A percentile compares a stretch with the other conserved stretches of the same genome.
phyloP scores from a whole-genome alignment of 2,113 vertebrate genomes.

The Okapia johnstoni region DNA sequence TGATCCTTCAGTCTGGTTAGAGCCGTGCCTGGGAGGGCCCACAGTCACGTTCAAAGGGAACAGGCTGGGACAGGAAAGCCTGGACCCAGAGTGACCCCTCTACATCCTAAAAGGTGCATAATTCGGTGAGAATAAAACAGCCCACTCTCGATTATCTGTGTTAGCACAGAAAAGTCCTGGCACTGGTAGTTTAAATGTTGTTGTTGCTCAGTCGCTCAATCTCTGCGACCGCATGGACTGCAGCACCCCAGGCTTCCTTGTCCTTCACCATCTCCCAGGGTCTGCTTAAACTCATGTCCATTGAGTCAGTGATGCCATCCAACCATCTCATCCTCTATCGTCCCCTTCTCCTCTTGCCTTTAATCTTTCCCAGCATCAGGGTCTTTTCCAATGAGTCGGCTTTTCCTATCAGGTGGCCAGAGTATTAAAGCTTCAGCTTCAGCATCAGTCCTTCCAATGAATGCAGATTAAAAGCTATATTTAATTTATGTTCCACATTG shows the following conservation, averaged over 20 bases:
- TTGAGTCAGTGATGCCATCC: not conserved
- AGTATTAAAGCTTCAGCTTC: not conserved
- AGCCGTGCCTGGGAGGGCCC: not conserved
- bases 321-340: not conserved
- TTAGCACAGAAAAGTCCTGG: not conserved
- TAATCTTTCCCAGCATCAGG: not conserved
- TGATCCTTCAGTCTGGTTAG: not conserved
- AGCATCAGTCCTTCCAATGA: not conserved
- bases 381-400: not conserved
- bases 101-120: not conserved
- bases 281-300: not conserved
- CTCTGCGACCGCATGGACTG: not conserved
- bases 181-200: not conserved
- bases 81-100: not conserved
- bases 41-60: not conserved
- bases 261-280: not conserved
- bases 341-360: not conserved
- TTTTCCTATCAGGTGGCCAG: not conserved
- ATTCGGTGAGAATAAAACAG: not conserved
- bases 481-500: not conserved
- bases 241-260: not conserved
- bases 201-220: not conserved
- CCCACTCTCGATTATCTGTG: not conserved
- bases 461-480: not conserved
- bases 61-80: not conserved